Percentiles rank a stretch among this genome's conserved stretches.
These are phyloP conservation scores for Mesodorylaimus sp. DNA, from an alignment of 2,888 invertebrate genomes.

Conservation along the genomic window DNA sequence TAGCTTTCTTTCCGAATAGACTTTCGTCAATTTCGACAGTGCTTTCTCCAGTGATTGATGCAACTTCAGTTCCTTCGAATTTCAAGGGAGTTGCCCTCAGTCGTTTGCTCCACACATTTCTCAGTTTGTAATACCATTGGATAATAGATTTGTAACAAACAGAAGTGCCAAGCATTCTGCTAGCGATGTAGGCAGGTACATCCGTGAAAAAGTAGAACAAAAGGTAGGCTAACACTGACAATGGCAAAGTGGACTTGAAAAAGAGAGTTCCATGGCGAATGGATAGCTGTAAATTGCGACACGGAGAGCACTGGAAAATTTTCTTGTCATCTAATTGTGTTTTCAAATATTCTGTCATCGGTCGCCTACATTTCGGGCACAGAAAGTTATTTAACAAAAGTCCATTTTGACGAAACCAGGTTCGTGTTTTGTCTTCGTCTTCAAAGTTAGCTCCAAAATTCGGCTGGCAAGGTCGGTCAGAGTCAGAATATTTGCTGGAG, in stretches of 20 bases:
- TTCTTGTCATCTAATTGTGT: not conserved
- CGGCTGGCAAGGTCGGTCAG: no score
- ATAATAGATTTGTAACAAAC: not conserved
- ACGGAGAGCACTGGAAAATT: not conserved
- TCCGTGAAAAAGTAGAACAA: not conserved
- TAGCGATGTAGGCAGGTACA: not conserved
- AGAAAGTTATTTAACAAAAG: no score
- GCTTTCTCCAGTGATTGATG: not conserved
- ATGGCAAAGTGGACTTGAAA: no score
- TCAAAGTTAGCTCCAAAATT: no score
- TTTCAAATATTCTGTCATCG: not conserved
- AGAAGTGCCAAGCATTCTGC: not conserved
- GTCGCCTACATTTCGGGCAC: not conserved
- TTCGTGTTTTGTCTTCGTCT: no score
- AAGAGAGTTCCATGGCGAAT: no score
- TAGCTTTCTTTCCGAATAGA: constrained; percentile 4
- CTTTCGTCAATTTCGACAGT: constrained; percentile 8
- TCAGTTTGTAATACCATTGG: not conserved
- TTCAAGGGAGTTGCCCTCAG: no score
- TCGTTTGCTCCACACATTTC: not conserved
- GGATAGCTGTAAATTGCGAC: not conserved
- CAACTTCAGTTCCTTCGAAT: no score
- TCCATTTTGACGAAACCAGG: no score
- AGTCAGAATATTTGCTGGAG: no score
- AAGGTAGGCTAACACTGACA: not conserved